These are phyloP conservation scores for Drosophila nr. perissopoda DNA, from an alignment of 2,888 invertebrate species.

Conservation along the genomic window DNA sequence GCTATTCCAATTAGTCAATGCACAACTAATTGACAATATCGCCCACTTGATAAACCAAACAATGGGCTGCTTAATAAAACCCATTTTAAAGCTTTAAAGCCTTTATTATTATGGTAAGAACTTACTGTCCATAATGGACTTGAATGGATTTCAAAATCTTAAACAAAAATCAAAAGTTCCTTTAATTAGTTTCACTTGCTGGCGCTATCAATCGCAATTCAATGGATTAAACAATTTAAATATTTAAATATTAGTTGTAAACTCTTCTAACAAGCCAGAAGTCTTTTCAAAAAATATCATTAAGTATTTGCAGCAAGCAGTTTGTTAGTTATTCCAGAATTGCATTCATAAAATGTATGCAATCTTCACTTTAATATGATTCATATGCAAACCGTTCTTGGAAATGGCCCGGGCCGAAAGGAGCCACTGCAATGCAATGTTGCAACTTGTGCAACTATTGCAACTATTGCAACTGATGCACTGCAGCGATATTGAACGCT, in stretches of 20 bases:
- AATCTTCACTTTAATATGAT: constrained; percentile 36
- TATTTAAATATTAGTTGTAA: neutral
- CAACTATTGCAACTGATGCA: constrained; percentile 33
- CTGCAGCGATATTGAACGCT: constrained; percentile 28
- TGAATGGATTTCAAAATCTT: neutral
- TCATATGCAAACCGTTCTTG: constrained; percentile 52
- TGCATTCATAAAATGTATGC: constrained; percentile 43
- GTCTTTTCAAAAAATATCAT: neutral
- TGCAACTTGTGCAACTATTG: constrained; percentile 28
- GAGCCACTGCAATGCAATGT: constrained; percentile 13
- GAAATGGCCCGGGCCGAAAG: constrained; percentile 24
- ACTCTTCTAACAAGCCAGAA: neutral
- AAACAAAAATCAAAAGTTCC: neutral
- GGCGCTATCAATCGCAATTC: too few species aligned
- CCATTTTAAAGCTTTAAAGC: neutral
- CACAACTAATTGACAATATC: constrained; percentile 45
- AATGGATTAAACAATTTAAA: neutral
- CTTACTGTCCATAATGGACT: neutral
- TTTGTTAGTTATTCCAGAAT: neutral
- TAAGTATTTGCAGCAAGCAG: neutral
- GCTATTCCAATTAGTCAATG: constrained; percentile 55
- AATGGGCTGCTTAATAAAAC: constrained; percentile 2
- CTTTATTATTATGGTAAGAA: neutral
- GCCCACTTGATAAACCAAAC: constrained; percentile 37
- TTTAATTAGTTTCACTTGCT: neutral